phyloP scores from a whole-genome alignment of 2,888 invertebrate genomes.

The Neuroscelio doddi region DNA sequence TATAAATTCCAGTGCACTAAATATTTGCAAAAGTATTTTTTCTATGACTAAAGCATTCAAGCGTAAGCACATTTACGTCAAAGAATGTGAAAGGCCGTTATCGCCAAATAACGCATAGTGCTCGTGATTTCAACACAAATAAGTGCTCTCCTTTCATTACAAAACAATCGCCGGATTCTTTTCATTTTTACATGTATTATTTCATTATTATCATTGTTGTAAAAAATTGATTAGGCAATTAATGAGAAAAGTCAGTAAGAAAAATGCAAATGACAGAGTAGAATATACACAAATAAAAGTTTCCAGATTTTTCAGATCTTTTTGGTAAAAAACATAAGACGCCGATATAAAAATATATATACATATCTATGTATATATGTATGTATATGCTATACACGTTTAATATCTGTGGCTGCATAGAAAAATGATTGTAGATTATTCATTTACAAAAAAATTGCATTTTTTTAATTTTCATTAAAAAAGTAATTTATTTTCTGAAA shows the following conservation, averaged over 20 bases:
- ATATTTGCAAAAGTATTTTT: not conserved
- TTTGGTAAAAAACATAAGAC: conserved; percentile 42
- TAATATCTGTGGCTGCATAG: too few species aligned
- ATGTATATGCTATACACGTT: too few species aligned
- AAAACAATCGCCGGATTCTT: conserved; percentile 16
- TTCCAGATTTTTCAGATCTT: conserved; percentile 16
- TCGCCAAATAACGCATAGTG: conserved; percentile 20
- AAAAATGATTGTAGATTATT: too few species aligned
- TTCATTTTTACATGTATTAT: conserved; percentile 17
- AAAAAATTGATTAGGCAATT: conserved; percentile 18
- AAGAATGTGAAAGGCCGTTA: conserved; percentile 17
- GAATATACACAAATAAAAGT: conserved; percentile 21
- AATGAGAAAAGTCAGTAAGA: conserved; percentile 28
- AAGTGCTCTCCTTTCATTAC: conserved; percentile 16
- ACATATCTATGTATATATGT: conserved; percentile 40
- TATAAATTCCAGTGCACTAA: too few species aligned
- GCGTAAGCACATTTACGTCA: conserved; percentile 39
- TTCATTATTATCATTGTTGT: too few species aligned
- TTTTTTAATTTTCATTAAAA: too few species aligned
- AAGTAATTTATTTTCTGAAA: too few species aligned
- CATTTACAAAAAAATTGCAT: too few species aligned
- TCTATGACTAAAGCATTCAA: conserved; percentile 38
- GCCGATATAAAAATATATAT: conserved; percentile 48
- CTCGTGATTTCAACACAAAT: conserved; percentile 23
- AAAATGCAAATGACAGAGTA: conserved; percentile 18